phyloP scores from a whole-genome alignment of 2,113 vertebrate genomes.

The Zosterops hypoxanthus region DNA sequence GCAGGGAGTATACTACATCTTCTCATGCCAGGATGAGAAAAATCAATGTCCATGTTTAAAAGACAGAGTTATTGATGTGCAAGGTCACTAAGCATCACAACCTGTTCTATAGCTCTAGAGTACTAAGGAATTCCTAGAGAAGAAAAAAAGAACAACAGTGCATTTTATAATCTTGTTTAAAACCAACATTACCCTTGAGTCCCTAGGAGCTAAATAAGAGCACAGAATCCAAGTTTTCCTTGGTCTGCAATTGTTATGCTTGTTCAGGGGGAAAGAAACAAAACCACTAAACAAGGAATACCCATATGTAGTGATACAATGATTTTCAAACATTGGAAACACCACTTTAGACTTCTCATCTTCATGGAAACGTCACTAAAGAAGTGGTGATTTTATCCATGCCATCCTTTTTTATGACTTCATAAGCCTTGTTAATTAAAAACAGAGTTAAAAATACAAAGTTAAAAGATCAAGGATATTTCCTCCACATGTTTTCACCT shows the following conservation, averaged over 20 bases:
- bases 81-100: conserved; percentile 18
- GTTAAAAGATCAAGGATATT: not conserved
- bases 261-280: not conserved
- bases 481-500: not conserved
- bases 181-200: not conserved
- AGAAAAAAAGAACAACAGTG: not conserved
- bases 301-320: not conserved
- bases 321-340: not conserved
- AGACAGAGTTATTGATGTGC: conserved; percentile 23
- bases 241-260: not conserved
- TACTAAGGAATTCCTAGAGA: conserved; percentile 5
- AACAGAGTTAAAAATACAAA: not conserved
- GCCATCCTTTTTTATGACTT: not conserved
- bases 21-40: conserved; percentile 3
- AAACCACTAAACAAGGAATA: not conserved
- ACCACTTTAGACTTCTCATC: not conserved
- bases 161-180: not conserved
- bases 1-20: not conserved
- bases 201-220: not conserved
- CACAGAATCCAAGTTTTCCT: not conserved
- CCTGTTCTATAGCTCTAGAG: not conserved
- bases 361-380: not conserved
- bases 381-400: not conserved
- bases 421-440: not conserved
- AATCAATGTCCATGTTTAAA: conserved; percentile 39